These are phyloP conservation scores for Priocnemis perturbator DNA, from an alignment of 2,888 invertebrate genomes.

Conservation along the genomic window DNA sequence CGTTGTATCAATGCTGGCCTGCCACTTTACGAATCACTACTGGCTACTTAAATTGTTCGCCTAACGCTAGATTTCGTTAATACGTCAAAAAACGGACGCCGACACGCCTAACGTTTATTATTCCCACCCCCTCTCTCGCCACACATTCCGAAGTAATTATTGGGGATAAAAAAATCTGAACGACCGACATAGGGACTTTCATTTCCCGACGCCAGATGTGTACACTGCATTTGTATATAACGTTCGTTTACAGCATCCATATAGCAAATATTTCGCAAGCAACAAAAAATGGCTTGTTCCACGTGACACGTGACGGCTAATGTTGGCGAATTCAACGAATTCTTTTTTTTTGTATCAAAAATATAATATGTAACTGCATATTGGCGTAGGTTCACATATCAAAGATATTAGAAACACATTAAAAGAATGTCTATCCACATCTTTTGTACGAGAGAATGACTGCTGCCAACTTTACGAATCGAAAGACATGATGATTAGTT, in stretches of 20 bases:
- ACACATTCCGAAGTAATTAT: constrained; percentile 58
- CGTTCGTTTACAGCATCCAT: no score
- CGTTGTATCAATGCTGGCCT: background rate
- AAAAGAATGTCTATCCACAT: no score
- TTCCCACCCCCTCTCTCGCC: constrained; percentile 56
- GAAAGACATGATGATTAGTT: background rate
- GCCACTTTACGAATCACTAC: background rate
- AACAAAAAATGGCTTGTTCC: background rate
- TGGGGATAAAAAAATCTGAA: constrained; percentile 36
- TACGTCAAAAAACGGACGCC: constrained; percentile 61
- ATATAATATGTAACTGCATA: no score
- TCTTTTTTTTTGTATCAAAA: no score
- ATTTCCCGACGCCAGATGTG: no score
- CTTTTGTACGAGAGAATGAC: background rate
- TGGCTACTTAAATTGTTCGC: constrained; percentile 6
- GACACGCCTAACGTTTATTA: constrained; percentile 70
- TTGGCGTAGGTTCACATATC: no score
- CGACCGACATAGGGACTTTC: background rate
- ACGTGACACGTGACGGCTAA: background rate
- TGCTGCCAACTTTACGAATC: background rate
- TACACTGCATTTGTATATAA: no score
- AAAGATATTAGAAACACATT: no score
- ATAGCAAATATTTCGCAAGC: no score
- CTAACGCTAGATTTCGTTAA: constrained; percentile 9
- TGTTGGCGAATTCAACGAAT: no score